Evolutionary conservation across 2,888 invertebrate genomes (phyloP).

Genomic region (Drosophila multiciliata): DNA sequence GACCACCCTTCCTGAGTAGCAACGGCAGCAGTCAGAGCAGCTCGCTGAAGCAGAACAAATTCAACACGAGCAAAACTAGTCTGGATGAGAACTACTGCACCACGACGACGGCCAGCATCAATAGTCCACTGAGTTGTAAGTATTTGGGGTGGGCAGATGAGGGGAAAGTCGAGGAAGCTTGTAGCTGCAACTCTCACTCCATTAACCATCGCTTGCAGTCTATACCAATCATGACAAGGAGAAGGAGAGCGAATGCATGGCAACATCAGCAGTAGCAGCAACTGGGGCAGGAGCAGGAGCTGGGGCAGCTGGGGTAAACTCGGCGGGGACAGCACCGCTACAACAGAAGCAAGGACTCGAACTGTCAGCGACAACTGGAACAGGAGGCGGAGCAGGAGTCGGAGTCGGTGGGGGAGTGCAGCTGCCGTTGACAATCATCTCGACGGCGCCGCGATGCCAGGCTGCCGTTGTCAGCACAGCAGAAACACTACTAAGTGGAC

Average conservation of each 20-base stretch:
- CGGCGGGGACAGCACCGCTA: conserved; percentile 43
- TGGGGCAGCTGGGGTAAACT: conserved; percentile 22
- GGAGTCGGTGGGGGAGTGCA: conserved; percentile 58
- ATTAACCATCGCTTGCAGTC: conserved; percentile 69
- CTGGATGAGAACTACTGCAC: conserved; percentile 84
- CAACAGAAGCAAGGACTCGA: conserved; percentile 71
- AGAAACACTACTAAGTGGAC: conserved; percentile 77
- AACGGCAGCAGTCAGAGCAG: conserved; percentile 68
- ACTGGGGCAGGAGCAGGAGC: conserved; percentile 42
- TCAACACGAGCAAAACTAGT: conserved; percentile 82
- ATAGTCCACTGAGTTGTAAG: conserved; percentile 85
- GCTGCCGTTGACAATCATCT: conserved; percentile 84
- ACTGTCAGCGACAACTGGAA: conserved; percentile 48
- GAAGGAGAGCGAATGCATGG: conserved; percentile 83
- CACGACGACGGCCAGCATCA: conserved; percentile 82
- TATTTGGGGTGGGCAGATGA: conserved; percentile 33
- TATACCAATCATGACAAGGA: conserved; percentile 84
- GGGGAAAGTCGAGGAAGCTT: background rate
- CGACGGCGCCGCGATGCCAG: conserved; percentile 83
- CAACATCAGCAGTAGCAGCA: conserved; percentile 64
- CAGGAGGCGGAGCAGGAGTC: conserved; percentile 28
- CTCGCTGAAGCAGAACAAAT: conserved; percentile 78
- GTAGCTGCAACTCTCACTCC: background rate
- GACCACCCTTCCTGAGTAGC: conserved; percentile 67
- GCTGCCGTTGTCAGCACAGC: conserved; percentile 57